A percentile compares a stretch with the other conserved stretches of the same genome.
These are phyloP conservation scores for Matsumyia berberina DNA, from an alignment of 2,888 invertebrate species.

Conservation along the genomic window DNA sequence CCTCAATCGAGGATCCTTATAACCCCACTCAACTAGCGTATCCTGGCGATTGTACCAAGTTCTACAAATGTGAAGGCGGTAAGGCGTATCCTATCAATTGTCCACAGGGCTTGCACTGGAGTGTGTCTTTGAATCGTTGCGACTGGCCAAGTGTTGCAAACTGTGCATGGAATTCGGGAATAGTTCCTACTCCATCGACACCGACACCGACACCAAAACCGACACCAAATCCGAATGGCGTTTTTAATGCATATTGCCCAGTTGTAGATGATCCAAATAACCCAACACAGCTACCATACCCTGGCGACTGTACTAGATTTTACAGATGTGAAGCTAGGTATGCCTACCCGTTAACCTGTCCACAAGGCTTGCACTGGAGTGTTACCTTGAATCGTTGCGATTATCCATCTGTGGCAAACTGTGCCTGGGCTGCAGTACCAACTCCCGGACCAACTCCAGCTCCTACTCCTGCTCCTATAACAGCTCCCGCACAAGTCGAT, in stretches of 20 bases:
- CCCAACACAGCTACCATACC: constrained; percentile 76
- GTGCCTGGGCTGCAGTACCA: background rate
- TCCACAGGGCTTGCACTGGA: constrained; percentile 79
- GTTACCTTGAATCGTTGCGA: constrained; percentile 78
- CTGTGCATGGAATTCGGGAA: constrained; percentile 63
- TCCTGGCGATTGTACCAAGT: constrained; percentile 79
- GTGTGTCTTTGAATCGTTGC: constrained; percentile 77
- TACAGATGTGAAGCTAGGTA: constrained; percentile 77
- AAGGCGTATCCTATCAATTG: constrained; percentile 73
- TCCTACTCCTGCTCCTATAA: constrained; percentile 55
- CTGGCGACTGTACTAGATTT: constrained; percentile 79
- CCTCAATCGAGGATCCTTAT: too few species aligned
- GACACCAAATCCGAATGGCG: background rate
- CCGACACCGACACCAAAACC: background rate
- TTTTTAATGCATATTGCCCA: background rate
- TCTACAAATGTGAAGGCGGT: constrained; percentile 78
- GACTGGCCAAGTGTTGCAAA: constrained; percentile 78
- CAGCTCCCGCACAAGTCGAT: background rate
- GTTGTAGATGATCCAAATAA: constrained; percentile 29
- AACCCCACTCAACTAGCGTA: constrained; percentile 76
- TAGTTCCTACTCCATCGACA: background rate
- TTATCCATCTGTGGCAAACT: constrained; percentile 71
- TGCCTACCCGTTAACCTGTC: constrained; percentile 74
- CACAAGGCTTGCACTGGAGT: constrained; percentile 79
- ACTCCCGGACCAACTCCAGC: constrained; percentile 30